phyloP scores from a whole-genome alignment of 2,888 invertebrate genomes.

The Macropis europaea region DNA sequence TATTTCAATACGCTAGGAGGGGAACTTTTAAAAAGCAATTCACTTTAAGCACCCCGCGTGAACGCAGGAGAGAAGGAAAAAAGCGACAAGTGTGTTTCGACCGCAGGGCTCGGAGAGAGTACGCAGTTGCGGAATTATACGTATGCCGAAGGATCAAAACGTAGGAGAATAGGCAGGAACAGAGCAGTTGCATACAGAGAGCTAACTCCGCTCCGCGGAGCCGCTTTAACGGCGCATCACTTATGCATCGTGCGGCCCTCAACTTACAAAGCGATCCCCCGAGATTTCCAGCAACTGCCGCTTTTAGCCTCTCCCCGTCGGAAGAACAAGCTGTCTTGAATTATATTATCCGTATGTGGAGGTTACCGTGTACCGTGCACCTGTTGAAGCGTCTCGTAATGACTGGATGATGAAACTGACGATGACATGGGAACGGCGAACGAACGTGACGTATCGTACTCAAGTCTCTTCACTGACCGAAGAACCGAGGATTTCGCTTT shows the following conservation, averaged over 20 bases:
- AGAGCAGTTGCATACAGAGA: constrained; percentile 65
- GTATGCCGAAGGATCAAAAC: constrained; percentile 47
- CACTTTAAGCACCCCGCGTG: constrained; percentile 42
- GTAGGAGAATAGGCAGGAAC: constrained; percentile 64
- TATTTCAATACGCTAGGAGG: constrained; percentile 38
- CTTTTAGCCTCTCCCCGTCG: constrained; percentile 62
- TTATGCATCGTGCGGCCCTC: constrained; percentile 74
- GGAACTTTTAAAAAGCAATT: constrained; percentile 53
- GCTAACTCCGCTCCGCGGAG: constrained; percentile 64
- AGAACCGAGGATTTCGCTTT: no score
- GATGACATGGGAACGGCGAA: neutral
- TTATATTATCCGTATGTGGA: constrained; percentile 56
- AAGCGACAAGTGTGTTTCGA: constrained; percentile 46
- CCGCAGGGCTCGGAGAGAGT: constrained; percentile 12
- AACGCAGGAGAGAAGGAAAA: constrained; percentile 55
- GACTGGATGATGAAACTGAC: constrained; percentile 15
- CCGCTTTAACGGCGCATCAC: constrained; percentile 75
- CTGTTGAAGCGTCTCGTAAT: constrained; percentile 58
- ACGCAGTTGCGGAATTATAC: constrained; percentile 41
- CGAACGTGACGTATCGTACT: neutral
- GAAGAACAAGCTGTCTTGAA: constrained; percentile 65
- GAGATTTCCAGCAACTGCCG: constrained; percentile 68
- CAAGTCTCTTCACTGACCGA: no score
- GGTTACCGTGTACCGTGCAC: constrained; percentile 50
- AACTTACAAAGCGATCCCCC: constrained; percentile 76